phyloP scores from a whole-genome alignment of 1,140 invertebrate species.

The Mylabris phalerata region DNA sequence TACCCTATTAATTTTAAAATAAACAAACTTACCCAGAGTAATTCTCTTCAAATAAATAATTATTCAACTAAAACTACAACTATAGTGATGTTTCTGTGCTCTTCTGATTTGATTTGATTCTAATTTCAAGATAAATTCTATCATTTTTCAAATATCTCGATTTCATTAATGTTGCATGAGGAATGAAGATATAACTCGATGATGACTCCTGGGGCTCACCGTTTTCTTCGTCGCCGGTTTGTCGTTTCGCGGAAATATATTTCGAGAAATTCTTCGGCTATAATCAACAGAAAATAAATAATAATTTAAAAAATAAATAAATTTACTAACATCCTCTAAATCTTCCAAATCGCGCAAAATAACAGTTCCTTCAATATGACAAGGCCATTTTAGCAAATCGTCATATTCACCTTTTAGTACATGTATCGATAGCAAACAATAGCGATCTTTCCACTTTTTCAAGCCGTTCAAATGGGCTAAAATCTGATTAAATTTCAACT shows the following conservation, averaged over 20 bases:
- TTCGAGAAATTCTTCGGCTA: constrained; percentile 45
- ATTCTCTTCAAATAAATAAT: too few relatives aligned
- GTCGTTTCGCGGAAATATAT: constrained; percentile 45
- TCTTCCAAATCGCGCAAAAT: constrained; percentile 51
- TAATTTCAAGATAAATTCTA: constrained; percentile 58
- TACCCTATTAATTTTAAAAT: too few relatives aligned
- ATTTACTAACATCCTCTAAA: constrained; percentile 25
- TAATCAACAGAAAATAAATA: constrained; percentile 8
- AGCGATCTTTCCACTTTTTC: constrained; percentile 64
- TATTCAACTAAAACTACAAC: too few relatives aligned
- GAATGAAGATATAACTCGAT: constrained; percentile 65
- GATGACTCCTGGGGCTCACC: constrained; percentile 49
- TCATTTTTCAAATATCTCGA: constrained; percentile 59
- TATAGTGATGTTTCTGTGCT: constrained; percentile 6
- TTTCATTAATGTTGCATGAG: constrained; percentile 57
- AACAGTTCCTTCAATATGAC: constrained; percentile 53
- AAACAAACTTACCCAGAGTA: too few relatives aligned
- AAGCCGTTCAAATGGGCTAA: constrained; percentile 62
- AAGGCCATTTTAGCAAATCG: constrained; percentile 61
- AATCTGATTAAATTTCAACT: constrained; percentile 42
- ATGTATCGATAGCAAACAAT: constrained; percentile 58
- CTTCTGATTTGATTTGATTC: constrained; percentile 31
- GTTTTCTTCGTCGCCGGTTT: constrained; percentile 42
- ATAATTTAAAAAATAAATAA: constrained; percentile 32
- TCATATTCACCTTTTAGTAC: constrained; percentile 62